Percentiles rank a stretch among this genome's conserved stretches.
Evolutionary conservation across 92 coral and sea anemone genomes (phyloP).

Genomic region (Porites divaricata): DNA sequence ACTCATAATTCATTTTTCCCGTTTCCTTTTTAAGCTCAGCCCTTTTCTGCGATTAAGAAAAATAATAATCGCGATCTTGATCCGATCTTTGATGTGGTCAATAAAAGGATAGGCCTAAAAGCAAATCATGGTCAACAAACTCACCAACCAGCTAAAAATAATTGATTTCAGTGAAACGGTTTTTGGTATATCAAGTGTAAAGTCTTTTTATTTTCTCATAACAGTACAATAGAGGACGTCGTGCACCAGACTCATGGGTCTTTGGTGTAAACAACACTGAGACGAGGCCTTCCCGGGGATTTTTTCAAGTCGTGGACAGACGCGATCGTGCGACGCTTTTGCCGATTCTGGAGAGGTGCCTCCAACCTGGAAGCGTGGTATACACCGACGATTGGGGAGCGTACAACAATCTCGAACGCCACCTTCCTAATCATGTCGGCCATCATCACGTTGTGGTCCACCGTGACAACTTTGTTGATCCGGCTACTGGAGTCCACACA

Average conservation of each 20-base stretch:
- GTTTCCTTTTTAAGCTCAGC: no score
- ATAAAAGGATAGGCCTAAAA: no score
- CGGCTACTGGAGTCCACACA: no score
- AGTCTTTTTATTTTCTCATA: neutral
- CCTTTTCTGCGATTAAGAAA: no score
- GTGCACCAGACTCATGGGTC: no score
- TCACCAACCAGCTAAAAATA: neutral
- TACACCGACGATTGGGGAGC: constrained; percentile 46
- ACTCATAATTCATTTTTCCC: no score
- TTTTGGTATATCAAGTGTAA: neutral
- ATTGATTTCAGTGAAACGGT: neutral
- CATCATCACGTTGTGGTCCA: no score
- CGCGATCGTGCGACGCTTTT: constrained; percentile 26
- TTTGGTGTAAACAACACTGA: neutral
- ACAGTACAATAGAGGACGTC: no score
- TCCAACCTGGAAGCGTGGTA: constrained; percentile 45
- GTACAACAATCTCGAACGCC: constrained; percentile 29
- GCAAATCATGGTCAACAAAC: neutral
- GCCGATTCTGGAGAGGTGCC: constrained; percentile 32
- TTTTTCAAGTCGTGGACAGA: constrained; percentile 15
- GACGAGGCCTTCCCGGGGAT: constrained; percentile 11
- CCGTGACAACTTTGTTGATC: no score
- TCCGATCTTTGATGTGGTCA: no score
- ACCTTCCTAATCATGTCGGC: constrained; percentile 31
- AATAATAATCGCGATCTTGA: no score